Conservation (phyloP, 2,797 vertebrate genomes). For the Adrianichthys oophorus region DNA sequence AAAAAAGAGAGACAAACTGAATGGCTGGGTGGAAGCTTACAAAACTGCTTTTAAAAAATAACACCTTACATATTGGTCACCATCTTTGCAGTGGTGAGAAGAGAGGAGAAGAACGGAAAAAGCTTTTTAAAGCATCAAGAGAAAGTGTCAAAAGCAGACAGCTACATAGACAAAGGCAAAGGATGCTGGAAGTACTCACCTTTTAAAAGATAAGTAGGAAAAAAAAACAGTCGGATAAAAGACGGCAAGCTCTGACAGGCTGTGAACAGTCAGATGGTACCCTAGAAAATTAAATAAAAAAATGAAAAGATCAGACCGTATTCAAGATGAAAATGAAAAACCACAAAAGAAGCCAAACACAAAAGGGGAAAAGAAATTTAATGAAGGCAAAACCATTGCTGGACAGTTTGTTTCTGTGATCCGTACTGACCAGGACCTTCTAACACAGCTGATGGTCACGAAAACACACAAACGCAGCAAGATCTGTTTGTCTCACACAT, state of each 20-base stretch:
- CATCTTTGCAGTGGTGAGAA: slow-evolving; percentile 42
- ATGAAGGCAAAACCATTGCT: slow-evolving; percentile 37
- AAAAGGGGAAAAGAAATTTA: slow-evolving; percentile 36
- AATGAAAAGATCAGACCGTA: slow-evolving; percentile 39
- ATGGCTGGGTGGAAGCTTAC: slow-evolving; percentile 53
- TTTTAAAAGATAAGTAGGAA: slow-evolving; percentile 45
- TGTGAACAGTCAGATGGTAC: slow-evolving; percentile 54
- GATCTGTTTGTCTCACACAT: slow-evolving; percentile 55
- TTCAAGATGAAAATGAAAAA: slow-evolving; percentile 54
- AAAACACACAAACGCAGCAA: slow-evolving; percentile 17
- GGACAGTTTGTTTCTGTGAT: slow-evolving; percentile 27
- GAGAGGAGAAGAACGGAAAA: slow-evolving; percentile 41
- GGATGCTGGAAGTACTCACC: slow-evolving; percentile 60
- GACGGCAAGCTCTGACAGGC: slow-evolving; percentile 48
- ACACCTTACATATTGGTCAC: slow-evolving; percentile 51
- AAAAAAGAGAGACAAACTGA: slow-evolving; percentile 47
- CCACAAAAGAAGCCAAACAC: slow-evolving; percentile 48
- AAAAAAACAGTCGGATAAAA: slow-evolving; percentile 45
- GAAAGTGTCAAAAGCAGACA: slow-evolving; percentile 70
- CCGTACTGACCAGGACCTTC: slow-evolving; percentile 36
- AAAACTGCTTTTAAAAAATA: slow-evolving; percentile 51
- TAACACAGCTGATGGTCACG: slow-evolving; percentile 22
- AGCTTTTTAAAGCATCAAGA: slow-evolving; percentile 48
- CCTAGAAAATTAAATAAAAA: slow-evolving; percentile 40
- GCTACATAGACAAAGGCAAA: slow-evolving; percentile 63